Evolutionary conservation across 2,113 vertebrate species (phyloP).

Genomic region (Poeciliopsis occidentalis): DNA sequence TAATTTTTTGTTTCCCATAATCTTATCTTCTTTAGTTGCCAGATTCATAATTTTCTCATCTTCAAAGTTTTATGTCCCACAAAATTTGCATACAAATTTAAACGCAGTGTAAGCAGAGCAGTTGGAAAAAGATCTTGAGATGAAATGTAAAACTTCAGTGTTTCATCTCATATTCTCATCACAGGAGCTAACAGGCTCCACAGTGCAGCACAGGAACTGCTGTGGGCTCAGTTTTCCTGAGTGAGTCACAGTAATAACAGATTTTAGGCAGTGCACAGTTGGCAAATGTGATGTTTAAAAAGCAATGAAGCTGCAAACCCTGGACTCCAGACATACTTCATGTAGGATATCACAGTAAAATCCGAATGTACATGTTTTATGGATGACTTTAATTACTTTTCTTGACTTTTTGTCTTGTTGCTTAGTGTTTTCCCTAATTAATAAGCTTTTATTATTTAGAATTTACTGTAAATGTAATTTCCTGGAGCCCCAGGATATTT

Average conservation of each 20-base stretch:
- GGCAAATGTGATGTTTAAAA: not conserved
- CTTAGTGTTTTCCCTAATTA: not conserved
- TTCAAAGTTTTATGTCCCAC: not conserved
- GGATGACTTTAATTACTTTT: not conserved
- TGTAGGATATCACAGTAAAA: not conserved
- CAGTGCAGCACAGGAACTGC: not conserved
- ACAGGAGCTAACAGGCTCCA: not conserved
- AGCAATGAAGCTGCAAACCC: not conserved
- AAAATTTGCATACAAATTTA: not conserved
- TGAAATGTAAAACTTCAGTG: not conserved
- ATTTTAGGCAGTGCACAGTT: not conserved
- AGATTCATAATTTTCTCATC: no score
- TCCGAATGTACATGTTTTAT: not conserved
- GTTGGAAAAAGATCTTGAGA: not conserved
- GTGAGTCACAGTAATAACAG: conserved; percentile 1
- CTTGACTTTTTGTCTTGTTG: not conserved
- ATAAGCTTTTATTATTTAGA: not conserved
- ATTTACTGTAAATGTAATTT: not conserved
- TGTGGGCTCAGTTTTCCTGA: not conserved
- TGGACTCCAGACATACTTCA: not conserved
- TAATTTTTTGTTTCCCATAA: no score
- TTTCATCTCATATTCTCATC: not conserved
- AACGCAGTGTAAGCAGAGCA: not conserved
- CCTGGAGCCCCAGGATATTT: not conserved
- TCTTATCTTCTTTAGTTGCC: no score